Percentiles rank a stretch among this genome's conserved stretches.
Conservation (phyloP, 2,113 vertebrate species). For the Peromyscus californicus region DNA sequence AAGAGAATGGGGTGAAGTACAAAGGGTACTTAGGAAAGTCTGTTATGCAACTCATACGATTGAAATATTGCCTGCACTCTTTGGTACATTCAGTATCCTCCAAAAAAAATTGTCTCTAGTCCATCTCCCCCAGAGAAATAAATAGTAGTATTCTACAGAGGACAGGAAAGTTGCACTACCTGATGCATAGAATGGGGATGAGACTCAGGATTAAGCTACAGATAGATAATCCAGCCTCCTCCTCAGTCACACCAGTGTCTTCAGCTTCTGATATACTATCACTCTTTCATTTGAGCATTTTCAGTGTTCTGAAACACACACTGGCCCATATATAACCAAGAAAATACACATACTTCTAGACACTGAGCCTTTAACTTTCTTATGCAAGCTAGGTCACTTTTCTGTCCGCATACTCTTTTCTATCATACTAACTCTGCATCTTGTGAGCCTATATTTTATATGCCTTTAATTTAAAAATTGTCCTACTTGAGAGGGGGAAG, state of each 20-base stretch:
- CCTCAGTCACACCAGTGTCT: background rate
- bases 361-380: background rate
- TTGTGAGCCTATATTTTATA: background rate
- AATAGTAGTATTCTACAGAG: background rate
- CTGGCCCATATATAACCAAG: rapidly evolving
- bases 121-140: background rate
- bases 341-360: too few relatives aligned
- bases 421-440: background rate
- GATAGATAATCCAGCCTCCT: background rate
- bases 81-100: background rate
- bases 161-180: background rate
- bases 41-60: background rate
- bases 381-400: background rate
- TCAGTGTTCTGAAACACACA: background rate
- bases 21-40: background rate
- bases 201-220: background rate
- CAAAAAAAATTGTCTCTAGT: background rate
- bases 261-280: background rate
- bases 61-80: background rate
- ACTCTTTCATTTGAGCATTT: background rate
- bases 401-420: background rate
- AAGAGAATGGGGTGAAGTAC: background rate
- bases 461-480: background rate
- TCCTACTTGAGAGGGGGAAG: background rate
- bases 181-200: background rate